Percentiles rank a stretch among this genome's conserved stretches.
These are phyloP conservation scores for Otolemur garnettii DNA, from an alignment of 2,113 vertebrate species.

Conservation along the genomic window DNA sequence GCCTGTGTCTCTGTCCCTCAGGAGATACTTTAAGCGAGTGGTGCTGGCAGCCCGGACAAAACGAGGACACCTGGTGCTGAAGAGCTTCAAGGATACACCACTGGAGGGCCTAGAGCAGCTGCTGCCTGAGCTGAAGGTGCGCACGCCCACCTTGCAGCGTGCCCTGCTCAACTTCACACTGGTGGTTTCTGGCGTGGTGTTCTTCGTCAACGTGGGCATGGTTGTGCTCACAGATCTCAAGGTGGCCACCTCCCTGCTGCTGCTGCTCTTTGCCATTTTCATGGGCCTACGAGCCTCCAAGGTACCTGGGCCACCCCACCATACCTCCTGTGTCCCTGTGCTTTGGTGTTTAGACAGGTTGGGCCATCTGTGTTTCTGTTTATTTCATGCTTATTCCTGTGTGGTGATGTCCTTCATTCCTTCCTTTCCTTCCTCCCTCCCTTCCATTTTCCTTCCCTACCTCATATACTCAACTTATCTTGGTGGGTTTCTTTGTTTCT, in stretches of 20 bases:
- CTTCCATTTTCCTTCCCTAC: fast-evolving
- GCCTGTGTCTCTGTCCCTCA: neutral
- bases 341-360: neutral
- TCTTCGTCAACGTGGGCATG: conserved; percentile 88
- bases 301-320: neutral
- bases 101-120: conserved; percentile 87
- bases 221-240: conserved; percentile 86
- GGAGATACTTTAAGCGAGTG: conserved; percentile 87
- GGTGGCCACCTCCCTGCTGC: conserved; percentile 83
- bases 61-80: conserved; percentile 83
- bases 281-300: conserved; percentile 85
- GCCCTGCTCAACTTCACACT: conserved; percentile 84
- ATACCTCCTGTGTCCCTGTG: neutral
- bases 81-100: conserved; percentile 87
- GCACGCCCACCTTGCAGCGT: conserved; percentile 79
- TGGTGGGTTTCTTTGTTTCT: neutral
- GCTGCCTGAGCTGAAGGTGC: conserved; percentile 84
- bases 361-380: fast-evolving
- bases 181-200: conserved; percentile 73
- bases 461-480: neutral
- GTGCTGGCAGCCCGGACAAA: conserved; percentile 81
- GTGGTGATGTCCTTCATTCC: no score
- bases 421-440: neutral
- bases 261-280: conserved; percentile 83
- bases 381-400: neutral